A percentile compares a stretch with the other conserved stretches of the same genome.
Evolutionary conservation across 2,113 vertebrate species (phyloP).

Genomic region (Rhinolophus ferrumequinum): DNA sequence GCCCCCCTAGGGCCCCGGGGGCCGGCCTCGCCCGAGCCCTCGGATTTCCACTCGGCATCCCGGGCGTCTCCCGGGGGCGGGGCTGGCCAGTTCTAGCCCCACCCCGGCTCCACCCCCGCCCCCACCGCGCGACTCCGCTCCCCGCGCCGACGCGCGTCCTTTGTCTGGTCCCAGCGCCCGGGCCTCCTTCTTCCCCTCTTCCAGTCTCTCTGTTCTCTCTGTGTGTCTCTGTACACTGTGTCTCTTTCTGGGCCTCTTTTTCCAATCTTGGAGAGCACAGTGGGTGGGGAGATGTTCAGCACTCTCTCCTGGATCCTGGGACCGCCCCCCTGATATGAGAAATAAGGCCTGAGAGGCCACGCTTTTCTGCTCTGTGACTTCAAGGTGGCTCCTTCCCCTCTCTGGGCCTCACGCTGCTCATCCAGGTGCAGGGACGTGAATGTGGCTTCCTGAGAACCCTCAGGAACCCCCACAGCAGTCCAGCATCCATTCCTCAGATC

Average conservation of each 20-base stretch:
- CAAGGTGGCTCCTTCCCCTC: not conserved
- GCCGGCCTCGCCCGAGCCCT: constrained; percentile 63
- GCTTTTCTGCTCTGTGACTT: constrained; percentile 24
- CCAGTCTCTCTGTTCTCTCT: not conserved
- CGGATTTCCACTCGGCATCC: constrained; percentile 60
- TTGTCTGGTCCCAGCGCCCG: constrained; percentile 71
- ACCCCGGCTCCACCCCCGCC: constrained; percentile 66
- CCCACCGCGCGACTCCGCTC: constrained; percentile 60
- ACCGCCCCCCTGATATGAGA: constrained; percentile 34
- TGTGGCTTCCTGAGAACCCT: not conserved
- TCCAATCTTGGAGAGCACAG: not conserved
- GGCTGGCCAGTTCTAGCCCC: constrained; percentile 50
- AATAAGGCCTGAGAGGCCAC: not conserved
- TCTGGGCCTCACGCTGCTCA: not conserved
- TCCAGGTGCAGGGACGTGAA: not conserved
- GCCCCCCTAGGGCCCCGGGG: constrained; percentile 39
- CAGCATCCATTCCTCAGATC: not conserved
- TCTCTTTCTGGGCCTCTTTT: not conserved
- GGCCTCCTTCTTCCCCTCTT: constrained; percentile 52
- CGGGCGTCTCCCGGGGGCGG: constrained; percentile 73
- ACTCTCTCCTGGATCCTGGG: not conserved
- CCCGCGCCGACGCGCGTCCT: constrained; percentile 68
- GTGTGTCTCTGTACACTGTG: not conserved
- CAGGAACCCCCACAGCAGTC: not conserved
- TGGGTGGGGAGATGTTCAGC: not conserved